Conservation (phyloP, 2,113 vertebrate species). For the Apeltes quadracus region DNA sequence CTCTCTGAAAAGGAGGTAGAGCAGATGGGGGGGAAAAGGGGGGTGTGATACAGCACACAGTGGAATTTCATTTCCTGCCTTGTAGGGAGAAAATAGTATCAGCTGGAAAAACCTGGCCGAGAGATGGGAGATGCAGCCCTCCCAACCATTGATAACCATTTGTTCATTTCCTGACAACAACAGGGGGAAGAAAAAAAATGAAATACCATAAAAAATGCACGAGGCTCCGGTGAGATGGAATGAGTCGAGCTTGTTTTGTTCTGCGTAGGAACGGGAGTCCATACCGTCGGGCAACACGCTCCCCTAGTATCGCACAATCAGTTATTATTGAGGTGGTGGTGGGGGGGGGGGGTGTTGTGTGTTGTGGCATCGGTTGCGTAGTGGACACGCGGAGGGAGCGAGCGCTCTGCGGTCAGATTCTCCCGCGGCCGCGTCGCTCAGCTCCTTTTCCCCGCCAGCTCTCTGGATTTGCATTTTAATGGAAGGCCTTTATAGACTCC, state of each 20-base stretch:
- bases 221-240: slow-evolving; percentile 86
- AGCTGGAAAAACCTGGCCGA: slow-evolving; percentile 89
- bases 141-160: slow-evolving; percentile 98
- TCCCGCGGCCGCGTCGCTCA: slow-evolving; percentile 92
- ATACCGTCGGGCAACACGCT: slow-evolving; percentile 86
- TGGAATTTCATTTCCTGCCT: slow-evolving; percentile 98
- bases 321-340: slow-evolving; percentile 91
- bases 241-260: slow-evolving; percentile 79
- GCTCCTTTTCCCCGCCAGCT: slow-evolving; percentile 90
- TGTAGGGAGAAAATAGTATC: slow-evolving; percentile 90
- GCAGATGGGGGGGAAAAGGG: slow-evolving; percentile 30
- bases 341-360: slow-evolving; percentile 71
- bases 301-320: slow-evolving; percentile 90
- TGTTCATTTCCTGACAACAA: slow-evolving; percentile 99
- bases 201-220: slow-evolving; percentile 76
- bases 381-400: no score
- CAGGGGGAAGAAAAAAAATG: slow-evolving; percentile 72
- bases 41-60: slow-evolving; percentile 54
- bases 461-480: slow-evolving; percentile 99
- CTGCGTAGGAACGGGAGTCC: slow-evolving; percentile 82
- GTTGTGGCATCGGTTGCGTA: slow-evolving; percentile 63
- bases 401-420: slow-evolving; percentile 85
- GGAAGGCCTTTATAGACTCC: slow-evolving; percentile 99
- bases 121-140: slow-evolving; percentile 88
- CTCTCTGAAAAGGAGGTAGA: slow-evolving; percentile 81